Base-by-base conservation (phyloP, 1,140 invertebrate species). In the Homalodisca vitripennis region DNA sequence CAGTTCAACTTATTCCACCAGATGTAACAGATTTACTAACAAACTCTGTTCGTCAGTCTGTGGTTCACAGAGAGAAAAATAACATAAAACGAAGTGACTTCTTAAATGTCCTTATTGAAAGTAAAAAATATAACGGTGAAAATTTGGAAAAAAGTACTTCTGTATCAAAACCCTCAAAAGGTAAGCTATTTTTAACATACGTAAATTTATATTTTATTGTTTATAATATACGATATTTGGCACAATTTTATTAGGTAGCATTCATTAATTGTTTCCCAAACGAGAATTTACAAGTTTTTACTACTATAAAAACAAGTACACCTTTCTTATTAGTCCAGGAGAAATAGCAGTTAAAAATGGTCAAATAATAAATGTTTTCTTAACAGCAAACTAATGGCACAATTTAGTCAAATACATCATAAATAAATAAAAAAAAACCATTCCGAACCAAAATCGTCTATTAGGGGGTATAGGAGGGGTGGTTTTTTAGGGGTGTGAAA, bases 81-180 rank as follows among this genome's bases (percentile, higher is more conserved):
- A 26, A 60, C 2, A 2, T 60, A 3, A 13, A 30, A 24, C 2
- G 55, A 24, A 26, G n/a, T 27, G 55, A 60, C n/a, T 60, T 60
- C 29, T 27, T 60, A 60, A 26, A 60, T 60, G n/a, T 26, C 26
- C 26, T 60, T 6, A 60, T 60, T 60, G 22, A 60, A 26, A 27
- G 2, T 10, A 30, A 26, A 27, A 29, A 6, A 60, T 14, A 60
- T 12, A 27, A 24, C 29, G 3, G 26, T 27, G n/a, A n/a, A 12
- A 3, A 27, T 10, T 41, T 41, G 34, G 17, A 41, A 10, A 41
- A 41, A 41, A 17, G 34, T 41, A 41, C 34, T 41, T 41, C n/a
- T n/a, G n/a, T n/a, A n/a, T n/a, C n/a, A n/a, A n/a, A n/a, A n/a
- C n/a, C n/a, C n/a, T n/a, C n/a, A n/a, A n/a, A n/a, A n/a, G n/a